phyloP scores from a whole-genome alignment of 2,113 vertebrate genomes.

The Sinocyclocheilus anophthalmus region DNA sequence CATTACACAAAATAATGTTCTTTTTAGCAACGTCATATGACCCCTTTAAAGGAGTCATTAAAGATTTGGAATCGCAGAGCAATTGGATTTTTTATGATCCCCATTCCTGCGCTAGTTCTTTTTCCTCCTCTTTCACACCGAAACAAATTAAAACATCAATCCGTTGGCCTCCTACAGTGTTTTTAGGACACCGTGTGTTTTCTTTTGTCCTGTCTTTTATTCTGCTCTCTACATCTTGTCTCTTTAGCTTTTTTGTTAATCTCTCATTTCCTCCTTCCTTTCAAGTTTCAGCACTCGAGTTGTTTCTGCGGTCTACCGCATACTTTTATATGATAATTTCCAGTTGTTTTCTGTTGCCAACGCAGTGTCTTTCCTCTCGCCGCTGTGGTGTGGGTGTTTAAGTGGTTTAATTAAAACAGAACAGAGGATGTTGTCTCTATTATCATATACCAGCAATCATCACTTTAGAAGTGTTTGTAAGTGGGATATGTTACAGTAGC shows the following conservation, averaged over 20 bases:
- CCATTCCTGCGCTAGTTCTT: neutral
- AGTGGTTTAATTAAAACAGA: slow-evolving; percentile 51
- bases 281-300: slow-evolving; percentile 7
- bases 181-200: neutral
- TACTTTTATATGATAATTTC: slow-evolving; percentile 32
- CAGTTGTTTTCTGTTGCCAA: slow-evolving; percentile 23
- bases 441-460: slow-evolving; percentile 20
- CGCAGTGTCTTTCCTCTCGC: slow-evolving; percentile 16
- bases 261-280: slow-evolving; percentile 32
- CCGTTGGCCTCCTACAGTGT: neutral
- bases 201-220: slow-evolving; percentile 26
- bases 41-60: neutral
- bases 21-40: no score
- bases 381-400: slow-evolving; percentile 39
- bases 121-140: neutral
- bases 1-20: no score
- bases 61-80: neutral
- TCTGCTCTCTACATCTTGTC: neutral
- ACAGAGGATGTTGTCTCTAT: slow-evolving; percentile 33
- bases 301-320: slow-evolving; percentile 19
- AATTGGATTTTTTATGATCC: slow-evolving; percentile 1
- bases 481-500: neutral
- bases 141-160: slow-evolving; percentile 49
- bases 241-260: neutral
- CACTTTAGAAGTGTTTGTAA: slow-evolving; percentile 1